Base-by-base conservation (phyloP, 2,797 vertebrate genomes). In the Buphagus erythrorhynchus region DNA sequence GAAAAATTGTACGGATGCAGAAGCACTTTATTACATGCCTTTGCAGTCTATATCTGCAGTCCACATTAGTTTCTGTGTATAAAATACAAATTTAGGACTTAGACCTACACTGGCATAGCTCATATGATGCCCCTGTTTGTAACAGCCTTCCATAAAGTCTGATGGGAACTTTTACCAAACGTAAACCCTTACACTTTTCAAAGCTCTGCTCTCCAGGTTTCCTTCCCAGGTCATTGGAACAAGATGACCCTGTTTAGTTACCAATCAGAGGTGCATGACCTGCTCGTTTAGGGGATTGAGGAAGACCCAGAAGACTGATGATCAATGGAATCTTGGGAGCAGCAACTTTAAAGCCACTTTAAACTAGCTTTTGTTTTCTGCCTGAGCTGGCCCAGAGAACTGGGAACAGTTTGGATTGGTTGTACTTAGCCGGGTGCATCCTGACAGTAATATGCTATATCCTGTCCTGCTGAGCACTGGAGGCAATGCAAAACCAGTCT, bases 41-140 rank as follows among this genome's bases (percentile, higher is more conserved):
- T 55, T 58, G 33, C 40, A 76, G 40, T 38, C 38, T 22, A 1
- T 29, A 26, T 69, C 48, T 62, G 76, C 25, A 8, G 33, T 43
- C 19, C 13, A 38, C 11, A 2, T 45, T 35, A 51, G 38, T 65
- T 92, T 19, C 25, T 42, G 28, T n/a, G 4, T 15, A 24, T 11
- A 66, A 83, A 82, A 65, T 33, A 76, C 11, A 66, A 71, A 63
- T 73, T 33, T 36, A 80, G 55, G 65, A 48, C n/a, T 45, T 57
- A 31, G 73, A 42, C 31, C 6, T 54, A 10, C 31, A 58, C 36
- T 58, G 66, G 76, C 38, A 61, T 10, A 71, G 35, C 18, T 9
- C 0, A 3, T 62, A 12, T 10, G 36, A 58, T 57, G 21, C 28
- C 13, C 1, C 1, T 43, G 14, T 51, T 35, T 0, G 0, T 38